Percentiles rank a stretch among this genome's conserved stretches.
These are phyloP conservation scores for Plectrocnemia conspersa DNA, from an alignment of 1,140 invertebrate genomes.

Conservation along the genomic window DNA sequence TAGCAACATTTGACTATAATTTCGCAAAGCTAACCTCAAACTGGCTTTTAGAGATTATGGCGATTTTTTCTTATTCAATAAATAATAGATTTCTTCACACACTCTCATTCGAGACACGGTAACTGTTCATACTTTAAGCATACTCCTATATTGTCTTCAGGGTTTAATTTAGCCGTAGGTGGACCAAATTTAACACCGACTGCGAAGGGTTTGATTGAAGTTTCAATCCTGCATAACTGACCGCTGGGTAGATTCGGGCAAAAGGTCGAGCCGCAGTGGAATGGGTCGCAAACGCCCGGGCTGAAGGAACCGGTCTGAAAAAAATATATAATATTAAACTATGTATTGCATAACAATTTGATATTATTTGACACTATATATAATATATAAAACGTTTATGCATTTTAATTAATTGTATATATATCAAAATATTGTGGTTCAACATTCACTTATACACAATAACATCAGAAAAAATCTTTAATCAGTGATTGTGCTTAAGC, in stretches of 20 bases:
- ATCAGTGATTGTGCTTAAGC: too few species aligned
- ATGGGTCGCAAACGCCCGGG: conserved; percentile 62
- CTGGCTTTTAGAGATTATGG: not conserved
- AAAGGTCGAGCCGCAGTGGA: conserved; percentile 69
- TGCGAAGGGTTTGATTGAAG: conserved; percentile 70
- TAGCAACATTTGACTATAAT: too few species aligned
- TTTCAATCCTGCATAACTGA: conserved; percentile 64
- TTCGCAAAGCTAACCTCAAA: not conserved
- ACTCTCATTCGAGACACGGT: conserved; percentile 49
- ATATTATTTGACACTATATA: too few species aligned
- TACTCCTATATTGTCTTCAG: conserved; percentile 75
- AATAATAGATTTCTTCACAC: not conserved
- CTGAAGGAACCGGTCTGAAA: conserved; percentile 53
- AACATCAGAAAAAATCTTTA: too few species aligned
- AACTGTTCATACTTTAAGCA: conserved; percentile 69
- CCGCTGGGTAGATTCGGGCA: conserved; percentile 47
- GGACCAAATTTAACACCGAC: conserved; percentile 71
- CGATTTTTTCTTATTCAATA: not conserved
- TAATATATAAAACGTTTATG: too few species aligned
- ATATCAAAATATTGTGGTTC: too few species aligned
- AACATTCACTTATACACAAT: too few species aligned
- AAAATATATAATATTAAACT: conserved; percentile 20
- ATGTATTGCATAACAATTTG: too few species aligned
- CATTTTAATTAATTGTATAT: too few species aligned
- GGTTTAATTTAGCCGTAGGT: conserved; percentile 56